phyloP scores from a whole-genome alignment of 2,113 vertebrate species.

The Amphilophus citrinellus region DNA sequence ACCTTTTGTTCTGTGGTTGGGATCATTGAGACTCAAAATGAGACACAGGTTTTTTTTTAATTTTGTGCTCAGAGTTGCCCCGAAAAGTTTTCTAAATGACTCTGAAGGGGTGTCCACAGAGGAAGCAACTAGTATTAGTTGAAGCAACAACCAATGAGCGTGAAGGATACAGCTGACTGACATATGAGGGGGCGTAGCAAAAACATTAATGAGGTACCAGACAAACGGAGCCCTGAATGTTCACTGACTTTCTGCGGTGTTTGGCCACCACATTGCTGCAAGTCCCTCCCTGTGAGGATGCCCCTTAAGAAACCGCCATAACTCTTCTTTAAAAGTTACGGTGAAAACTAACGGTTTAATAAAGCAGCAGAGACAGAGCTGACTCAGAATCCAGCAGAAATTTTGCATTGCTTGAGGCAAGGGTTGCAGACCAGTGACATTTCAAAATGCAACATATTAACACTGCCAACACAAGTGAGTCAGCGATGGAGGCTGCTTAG shows the following conservation, averaged over 20 bases:
- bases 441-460: constrained; percentile 32
- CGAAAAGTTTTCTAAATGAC: too few relatives aligned
- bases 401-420: constrained; percentile 15
- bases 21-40: too few relatives aligned
- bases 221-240: background rate
- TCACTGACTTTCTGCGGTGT: too few relatives aligned
- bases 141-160: too few relatives aligned
- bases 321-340: background rate
- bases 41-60: too few relatives aligned
- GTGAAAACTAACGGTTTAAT: background rate
- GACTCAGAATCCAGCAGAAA: background rate
- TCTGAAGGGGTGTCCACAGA: too few relatives aligned
- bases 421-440: constrained; percentile 21
- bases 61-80: too few relatives aligned
- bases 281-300: background rate
- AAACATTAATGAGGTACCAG: background rate
- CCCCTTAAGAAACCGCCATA: background rate
- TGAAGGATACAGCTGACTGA: too few relatives aligned
- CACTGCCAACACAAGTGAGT: constrained; percentile 10
- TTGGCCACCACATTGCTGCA: too few relatives aligned
- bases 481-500: constrained; percentile 9
- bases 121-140: too few relatives aligned
- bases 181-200: too few relatives aligned
- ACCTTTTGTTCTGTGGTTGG: too few relatives aligned
- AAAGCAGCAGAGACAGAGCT: constrained; percentile 8